These are phyloP conservation scores for Paramormyrops kingsleyae DNA, from an alignment of 2,113 vertebrate genomes.

Conservation along the genomic window DNA sequence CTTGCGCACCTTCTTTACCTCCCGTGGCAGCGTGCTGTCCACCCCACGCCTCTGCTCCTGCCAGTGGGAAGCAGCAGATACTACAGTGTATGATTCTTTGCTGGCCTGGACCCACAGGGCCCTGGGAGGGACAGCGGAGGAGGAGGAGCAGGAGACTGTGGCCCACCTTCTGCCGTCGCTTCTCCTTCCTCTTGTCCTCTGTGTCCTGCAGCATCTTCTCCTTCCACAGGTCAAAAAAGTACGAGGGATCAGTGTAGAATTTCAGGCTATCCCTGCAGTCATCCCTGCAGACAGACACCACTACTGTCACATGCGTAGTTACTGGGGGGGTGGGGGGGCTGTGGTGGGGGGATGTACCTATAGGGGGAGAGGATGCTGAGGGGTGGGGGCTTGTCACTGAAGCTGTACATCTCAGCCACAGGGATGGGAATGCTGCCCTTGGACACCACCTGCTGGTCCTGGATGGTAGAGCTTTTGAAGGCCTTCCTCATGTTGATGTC, in stretches of 20 bases:
- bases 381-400: constrained; percentile 91
- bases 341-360: constrained; percentile 57
- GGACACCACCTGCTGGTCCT: constrained; percentile 97
- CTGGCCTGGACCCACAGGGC: background rate
- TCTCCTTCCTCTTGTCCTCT: constrained; percentile 96
- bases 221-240: constrained; percentile 98
- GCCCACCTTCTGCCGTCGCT: constrained; percentile 64
- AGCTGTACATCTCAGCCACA: constrained; percentile 83
- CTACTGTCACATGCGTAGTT: background rate
- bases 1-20: constrained; percentile 99
- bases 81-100: background rate
- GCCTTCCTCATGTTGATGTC: constrained; percentile 99
- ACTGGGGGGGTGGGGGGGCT: background rate
- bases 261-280: constrained; percentile 93
- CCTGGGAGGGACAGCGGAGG: background rate
- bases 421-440: constrained; percentile 89
- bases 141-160: background rate
- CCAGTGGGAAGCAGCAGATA: background rate
- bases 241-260: constrained; percentile 96
- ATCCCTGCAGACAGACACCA: constrained; percentile 66
- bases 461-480: constrained; percentile 89
- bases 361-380: constrained; percentile 85
- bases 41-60: constrained; percentile 89
- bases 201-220: constrained; percentile 99
- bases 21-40: constrained; percentile 90